Base-by-base conservation (phyloP, 2,113 vertebrate genomes). In the Cottus gobio region DNA sequence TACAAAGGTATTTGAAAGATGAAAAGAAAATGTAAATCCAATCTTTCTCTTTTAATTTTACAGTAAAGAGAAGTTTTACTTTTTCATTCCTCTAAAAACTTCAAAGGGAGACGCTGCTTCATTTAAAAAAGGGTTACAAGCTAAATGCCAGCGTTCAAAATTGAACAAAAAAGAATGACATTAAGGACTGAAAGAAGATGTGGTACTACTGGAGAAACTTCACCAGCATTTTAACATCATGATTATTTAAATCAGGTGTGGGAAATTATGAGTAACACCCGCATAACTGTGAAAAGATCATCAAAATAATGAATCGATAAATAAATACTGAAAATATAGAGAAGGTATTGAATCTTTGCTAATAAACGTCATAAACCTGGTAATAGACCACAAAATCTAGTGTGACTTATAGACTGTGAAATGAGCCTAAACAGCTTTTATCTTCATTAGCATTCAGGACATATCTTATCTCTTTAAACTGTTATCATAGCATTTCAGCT, bases 401-500 rank as follows among this genome's bases (percentile, higher is more conserved):
- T 77, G 81, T 85, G 92, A 84, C 83, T 82, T 87, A 80, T 52
- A 89, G 85, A 89, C 89, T 93, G 90, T 92, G 87, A 93, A 93
- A 93, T 91, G 83, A 89, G 79, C 78, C 81, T 75, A 82, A 87
- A 79, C 48, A 85, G 83, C 77, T 79, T 86, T 75, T 80, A 79
- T 91, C 67, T 65, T 36, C 75, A 94, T 94, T 86, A 91, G 90
- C 84, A 93, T 94, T 91, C 92, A 76, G 79, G 52, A 34, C 81
- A 78, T 81, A 87, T 71, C 81, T 86, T 84, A 88, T 90, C 88
- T 74, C 74, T 83, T 73, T 69, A 87, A 85, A 90, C 87, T 91
- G 90, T 93, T 93, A 94, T 91, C 90, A 87, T 93, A 90, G 89
- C 91, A 92, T 93, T 93, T 90, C 84, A 92, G 90, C 86, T 89